Evolutionary conservation across 2,888 invertebrate genomes (phyloP), one percentile per base, ranked within the genome.

Genomic region (Erynnis tages): DNA sequence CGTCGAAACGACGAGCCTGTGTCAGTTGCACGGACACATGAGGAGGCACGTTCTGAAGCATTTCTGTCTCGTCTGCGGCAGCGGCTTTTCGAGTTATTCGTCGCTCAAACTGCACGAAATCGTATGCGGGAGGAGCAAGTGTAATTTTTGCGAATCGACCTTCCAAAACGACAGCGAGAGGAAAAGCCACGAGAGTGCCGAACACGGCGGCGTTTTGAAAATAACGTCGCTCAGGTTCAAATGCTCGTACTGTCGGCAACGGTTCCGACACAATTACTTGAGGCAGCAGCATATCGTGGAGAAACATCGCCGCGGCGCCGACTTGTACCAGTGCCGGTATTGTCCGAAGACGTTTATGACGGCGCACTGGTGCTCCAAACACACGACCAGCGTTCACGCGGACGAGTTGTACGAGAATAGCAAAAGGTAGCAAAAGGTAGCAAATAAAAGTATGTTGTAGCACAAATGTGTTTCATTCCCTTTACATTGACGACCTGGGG

Each of bases 71-170:
- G 37, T 4, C 5, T 37, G 37, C 11, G 11, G 11, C 1, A 4
- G 1, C 8, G 1, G 4, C 4, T 37, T 37, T 11, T 1, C 21
- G 1, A 11, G 3, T 2, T 0, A 4, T 56, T 0, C 65, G 64
- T 1, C 69, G 76, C 27, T 43, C 0, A 64, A 76, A 25, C 41
- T 81, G 2, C 67, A 79, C 29, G 76, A 79, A 0, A 81, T 60
- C 35, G 50, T 78, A 5, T 61, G 64, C 10, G 54, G 67, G 0
- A 71, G 65, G 0, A 56, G 67, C n/a, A 50, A 59, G 8, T 80
- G 80, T 32, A 60, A 60, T 0, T 4, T 71, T 0, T 80, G 80
- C 38, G 53, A 60, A 0, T 41, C 62, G 2, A 53, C 58, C 2
- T 76, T 73, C 21, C 68, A 73, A 3, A 34, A n/a, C 47, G 43